Evolutionary conservation across 1,140 invertebrate species (phyloP).

Genomic region (Neoseiulus cucumeris): DNA sequence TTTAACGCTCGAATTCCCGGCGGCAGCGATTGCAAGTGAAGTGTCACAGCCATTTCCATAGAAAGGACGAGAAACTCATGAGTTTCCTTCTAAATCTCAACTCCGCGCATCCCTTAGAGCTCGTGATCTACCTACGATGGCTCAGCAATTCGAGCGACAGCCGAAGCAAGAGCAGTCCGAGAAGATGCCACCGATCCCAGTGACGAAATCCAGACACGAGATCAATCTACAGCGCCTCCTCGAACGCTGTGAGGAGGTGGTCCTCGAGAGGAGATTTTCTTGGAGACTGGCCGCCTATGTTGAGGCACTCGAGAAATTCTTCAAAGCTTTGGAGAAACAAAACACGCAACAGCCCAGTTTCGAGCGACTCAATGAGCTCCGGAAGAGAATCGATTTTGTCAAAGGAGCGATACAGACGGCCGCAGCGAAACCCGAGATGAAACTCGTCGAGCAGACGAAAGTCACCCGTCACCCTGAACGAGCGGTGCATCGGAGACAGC

Average conservation of each 20-base stretch:
- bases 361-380: constrained; percentile 41
- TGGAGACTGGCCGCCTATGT: background rate
- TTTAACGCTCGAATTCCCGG: too few species aligned
- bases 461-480: constrained; percentile 37
- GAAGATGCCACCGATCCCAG: too few species aligned
- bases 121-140: too few species aligned
- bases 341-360: constrained; percentile 33
- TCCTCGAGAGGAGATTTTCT: background rate
- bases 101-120: too few species aligned
- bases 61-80: too few species aligned
- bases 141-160: too few species aligned
- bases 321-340: background rate
- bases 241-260: background rate
- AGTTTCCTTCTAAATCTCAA: too few species aligned
- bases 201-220: background rate
- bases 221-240: background rate
- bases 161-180: too few species aligned
- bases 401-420: constrained; percentile 44
- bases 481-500: constrained; percentile 55
- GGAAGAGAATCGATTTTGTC: constrained; percentile 41
- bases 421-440: constrained; percentile 43
- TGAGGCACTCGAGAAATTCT: background rate
- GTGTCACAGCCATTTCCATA: too few species aligned
- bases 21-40: too few species aligned
- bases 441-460: constrained; percentile 37